These are phyloP conservation scores for Dicranocentrus wangi DNA, from an alignment of 2,888 invertebrate species.

Conservation along the genomic window DNA sequence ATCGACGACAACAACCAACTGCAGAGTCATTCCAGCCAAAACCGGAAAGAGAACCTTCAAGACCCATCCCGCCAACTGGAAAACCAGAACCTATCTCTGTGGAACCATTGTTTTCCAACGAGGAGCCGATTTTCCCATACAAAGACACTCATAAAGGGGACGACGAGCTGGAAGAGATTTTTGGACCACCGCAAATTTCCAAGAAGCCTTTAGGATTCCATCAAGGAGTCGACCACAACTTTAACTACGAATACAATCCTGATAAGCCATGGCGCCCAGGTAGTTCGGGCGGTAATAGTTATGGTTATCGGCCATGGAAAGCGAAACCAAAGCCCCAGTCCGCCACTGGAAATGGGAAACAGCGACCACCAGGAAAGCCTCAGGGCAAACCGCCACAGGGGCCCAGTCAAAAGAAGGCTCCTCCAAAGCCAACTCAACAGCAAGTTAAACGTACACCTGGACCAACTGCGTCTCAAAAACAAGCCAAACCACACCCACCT, in stretches of 20 bases:
- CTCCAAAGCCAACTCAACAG: neutral
- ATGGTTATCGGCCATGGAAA: conserved; percentile 40
- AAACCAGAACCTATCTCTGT: conserved; percentile 18
- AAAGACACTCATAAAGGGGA: conserved; percentile 63
- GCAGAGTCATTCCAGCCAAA: conserved; percentile 15
- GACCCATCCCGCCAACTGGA: conserved; percentile 21
- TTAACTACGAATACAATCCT: conserved; percentile 48
- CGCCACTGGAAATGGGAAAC: too few relatives aligned
- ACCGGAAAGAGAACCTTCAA: conserved; percentile 24
- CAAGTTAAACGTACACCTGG: neutral
- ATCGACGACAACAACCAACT: neutral
- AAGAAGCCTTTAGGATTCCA: conserved; percentile 48
- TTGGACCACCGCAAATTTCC: conserved; percentile 50
- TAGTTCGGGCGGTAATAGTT: conserved; percentile 18
- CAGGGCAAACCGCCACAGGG: neutral
- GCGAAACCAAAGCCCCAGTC: conserved; percentile 11
- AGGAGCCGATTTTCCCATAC: conserved; percentile 31
- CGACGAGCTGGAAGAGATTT: conserved; percentile 66
- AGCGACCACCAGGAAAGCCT: neutral
- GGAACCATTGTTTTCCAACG: conserved; percentile 23
- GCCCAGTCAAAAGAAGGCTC: neutral
- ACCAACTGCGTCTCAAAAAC: conserved; percentile 4
- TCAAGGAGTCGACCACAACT: conserved; percentile 43
- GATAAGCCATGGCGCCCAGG: conserved; percentile 52
- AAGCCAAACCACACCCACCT: conserved; percentile 26